phyloP scores from a whole-genome alignment of 53 echinoderm and acorn worm genomes.

The Holothuria leucospilota region DNA sequence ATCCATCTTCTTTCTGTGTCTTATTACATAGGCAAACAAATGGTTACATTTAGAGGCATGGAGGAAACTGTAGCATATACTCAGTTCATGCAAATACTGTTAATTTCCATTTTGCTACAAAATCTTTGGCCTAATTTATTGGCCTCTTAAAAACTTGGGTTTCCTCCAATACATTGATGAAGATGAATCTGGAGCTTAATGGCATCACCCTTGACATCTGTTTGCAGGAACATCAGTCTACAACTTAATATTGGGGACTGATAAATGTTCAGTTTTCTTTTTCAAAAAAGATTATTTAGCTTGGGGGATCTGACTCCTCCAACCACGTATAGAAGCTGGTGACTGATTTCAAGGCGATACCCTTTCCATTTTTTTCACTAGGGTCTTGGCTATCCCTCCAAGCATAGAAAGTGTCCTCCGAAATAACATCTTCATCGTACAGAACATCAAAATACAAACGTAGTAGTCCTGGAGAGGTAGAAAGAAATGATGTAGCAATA shows the following conservation, averaged over 20 bases:
- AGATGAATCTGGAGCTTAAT: not conserved
- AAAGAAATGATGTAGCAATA: not conserved
- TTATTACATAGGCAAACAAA: not conserved
- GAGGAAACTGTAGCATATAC: constrained; percentile 19
- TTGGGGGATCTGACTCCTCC: constrained; percentile 66
- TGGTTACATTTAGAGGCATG: not conserved
- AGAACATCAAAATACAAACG: constrained; percentile 86
- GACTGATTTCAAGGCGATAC: constrained; percentile 90
- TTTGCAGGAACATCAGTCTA: no score
- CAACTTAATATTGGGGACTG: no score
- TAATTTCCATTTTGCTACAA: not conserved
- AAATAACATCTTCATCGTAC: constrained; percentile 91
- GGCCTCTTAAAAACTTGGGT: no score
- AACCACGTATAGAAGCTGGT: constrained; percentile 92
- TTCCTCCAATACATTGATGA: no score
- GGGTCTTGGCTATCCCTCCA: constrained; percentile 81
- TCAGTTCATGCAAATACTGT: constrained; percentile 36
- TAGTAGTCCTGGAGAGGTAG: constrained; percentile 69
- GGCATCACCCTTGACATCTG: not conserved
- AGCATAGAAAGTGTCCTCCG: constrained; percentile 87
- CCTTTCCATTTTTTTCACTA: constrained; percentile 79
- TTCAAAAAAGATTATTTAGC: not conserved
- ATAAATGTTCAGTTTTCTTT: not conserved
- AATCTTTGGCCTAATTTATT: no score
- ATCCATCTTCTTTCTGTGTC: no score